Conservation (phyloP, 1,140 invertebrate species). For the Drosophila insularis region DNA sequence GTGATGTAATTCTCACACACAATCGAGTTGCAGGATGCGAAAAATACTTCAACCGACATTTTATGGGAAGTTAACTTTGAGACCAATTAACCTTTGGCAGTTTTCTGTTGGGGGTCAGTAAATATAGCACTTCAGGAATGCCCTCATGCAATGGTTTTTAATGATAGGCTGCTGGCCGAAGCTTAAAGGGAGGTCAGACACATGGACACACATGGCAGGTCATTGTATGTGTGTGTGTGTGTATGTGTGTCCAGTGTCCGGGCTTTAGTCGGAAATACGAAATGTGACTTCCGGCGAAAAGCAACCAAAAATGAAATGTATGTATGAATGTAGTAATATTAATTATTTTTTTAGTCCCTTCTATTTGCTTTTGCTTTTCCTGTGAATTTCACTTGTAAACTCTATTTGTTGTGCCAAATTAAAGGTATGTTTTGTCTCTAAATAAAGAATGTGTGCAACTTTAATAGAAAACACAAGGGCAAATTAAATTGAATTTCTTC, state of each 20-base stretch:
- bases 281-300: constrained; percentile 7
- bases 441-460: background rate
- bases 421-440: background rate
- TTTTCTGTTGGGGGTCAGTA: background rate
- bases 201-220: background rate
- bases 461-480: background rate
- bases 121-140: constrained; percentile 7
- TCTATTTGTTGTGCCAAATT: background rate
- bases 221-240: background rate
- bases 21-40: background rate
- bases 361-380: background rate
- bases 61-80: constrained; percentile 23
- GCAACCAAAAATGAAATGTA: constrained; percentile 9
- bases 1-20: constrained; percentile 8
- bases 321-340: constrained; percentile 19
- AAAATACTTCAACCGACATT: constrained; percentile 11
- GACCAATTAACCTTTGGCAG: constrained; percentile 18
- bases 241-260: background rate
- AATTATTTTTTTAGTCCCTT: constrained; percentile 4
- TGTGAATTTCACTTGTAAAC: background rate
- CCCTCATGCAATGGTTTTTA: constrained; percentile 13
- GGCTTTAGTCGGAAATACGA: constrained; percentile 6
- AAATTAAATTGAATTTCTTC: constrained; percentile 5
- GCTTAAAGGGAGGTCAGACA: background rate
- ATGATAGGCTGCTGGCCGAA: constrained; percentile 9